Conservation (phyloP, 2,888 invertebrate species). For the Drosophila meridionalis region DNA sequence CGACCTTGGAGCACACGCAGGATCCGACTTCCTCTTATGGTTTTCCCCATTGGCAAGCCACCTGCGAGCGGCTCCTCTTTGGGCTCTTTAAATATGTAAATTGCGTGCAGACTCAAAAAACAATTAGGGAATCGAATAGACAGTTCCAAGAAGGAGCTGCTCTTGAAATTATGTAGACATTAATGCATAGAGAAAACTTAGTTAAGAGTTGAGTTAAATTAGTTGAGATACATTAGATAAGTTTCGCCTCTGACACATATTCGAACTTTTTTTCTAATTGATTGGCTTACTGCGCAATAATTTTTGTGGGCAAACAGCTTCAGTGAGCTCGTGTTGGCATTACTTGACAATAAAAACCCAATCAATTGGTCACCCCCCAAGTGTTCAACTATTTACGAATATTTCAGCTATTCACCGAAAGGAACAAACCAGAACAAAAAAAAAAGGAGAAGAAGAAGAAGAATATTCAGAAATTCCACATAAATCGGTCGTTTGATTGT, state of each 20-base stretch:
- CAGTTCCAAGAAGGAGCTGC: background rate
- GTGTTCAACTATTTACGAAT: conserved; percentile 1
- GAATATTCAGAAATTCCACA: conserved; percentile 22
- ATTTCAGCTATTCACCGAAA: conserved; percentile 8
- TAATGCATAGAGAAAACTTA: background rate
- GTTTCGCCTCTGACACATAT: background rate
- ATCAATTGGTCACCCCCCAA: conserved; percentile 6
- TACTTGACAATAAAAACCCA: conserved; percentile 6
- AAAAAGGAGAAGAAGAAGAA: background rate
- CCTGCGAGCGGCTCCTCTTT: conserved; percentile 8
- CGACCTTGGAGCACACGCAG: conserved; percentile 1
- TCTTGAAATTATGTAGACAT: background rate
- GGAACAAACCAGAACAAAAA: background rate
- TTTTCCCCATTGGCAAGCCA: background rate
- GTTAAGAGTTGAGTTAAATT: background rate
- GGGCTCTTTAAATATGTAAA: conserved; percentile 15
- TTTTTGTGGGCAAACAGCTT: background rate
- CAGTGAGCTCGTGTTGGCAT: background rate
- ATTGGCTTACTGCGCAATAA: background rate
- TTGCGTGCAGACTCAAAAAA: conserved; percentile 14
- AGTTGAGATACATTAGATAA: conserved; percentile 3
- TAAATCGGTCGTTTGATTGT: conserved; percentile 48
- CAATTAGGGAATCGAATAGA: conserved; percentile 21
- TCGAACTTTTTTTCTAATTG: background rate
- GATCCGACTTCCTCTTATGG: background rate